Base-by-base conservation (phyloP, 1,140 invertebrate genomes). In the Triops longicaudatus region DNA sequence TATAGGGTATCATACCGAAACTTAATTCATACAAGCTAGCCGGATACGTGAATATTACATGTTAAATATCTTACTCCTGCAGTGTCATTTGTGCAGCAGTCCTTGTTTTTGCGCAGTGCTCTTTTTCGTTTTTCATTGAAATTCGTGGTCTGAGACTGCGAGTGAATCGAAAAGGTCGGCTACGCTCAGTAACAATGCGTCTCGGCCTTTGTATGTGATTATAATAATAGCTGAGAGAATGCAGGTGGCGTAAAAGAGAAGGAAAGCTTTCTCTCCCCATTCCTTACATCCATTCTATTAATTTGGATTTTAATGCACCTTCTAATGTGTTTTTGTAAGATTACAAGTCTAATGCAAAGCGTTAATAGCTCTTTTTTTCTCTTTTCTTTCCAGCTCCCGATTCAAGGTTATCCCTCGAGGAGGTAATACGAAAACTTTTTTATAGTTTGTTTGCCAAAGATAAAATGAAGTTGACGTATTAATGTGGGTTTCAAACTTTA, bases 381-480 rank as follows among this genome's bases (percentile, higher is more conserved):
- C 22, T 41, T 31, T 63, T 17, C 22, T 75, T 43, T 28, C 44
- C 43, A 44, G 37, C 26, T 77, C 71, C 76, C 72, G 76, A 41
- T 77, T 77, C 76, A 77, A 77, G 72, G 76, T 77, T 41, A 42
- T 77, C 10, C 76, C 76, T 26, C 76, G 76, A 26, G 76, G 76
- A 77, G 76, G 76, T 77, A 72, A 77, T n/a, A 27, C 50, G 17
- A 63, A n/a, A n/a, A n/a, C 0, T 17, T 63, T 63, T 63, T 63
- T n/a, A 63, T 22, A 0, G 22, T n/a, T 63, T 22, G 3, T 63
- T 22, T 63, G 50, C 43, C 31, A 71, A 50, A 26, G 9, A 22
- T 76, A n/a, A 27, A 37, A 44, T 22, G 41, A 26, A n/a, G 26
- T 26, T 26, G 17, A 71, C n/a, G 22, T 12, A 44, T 71, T 43